Evolutionary conservation across 2,888 invertebrate species (phyloP), one percentile per base, ranked within the genome.

Genomic region (Pterobdella sp.): DNA sequence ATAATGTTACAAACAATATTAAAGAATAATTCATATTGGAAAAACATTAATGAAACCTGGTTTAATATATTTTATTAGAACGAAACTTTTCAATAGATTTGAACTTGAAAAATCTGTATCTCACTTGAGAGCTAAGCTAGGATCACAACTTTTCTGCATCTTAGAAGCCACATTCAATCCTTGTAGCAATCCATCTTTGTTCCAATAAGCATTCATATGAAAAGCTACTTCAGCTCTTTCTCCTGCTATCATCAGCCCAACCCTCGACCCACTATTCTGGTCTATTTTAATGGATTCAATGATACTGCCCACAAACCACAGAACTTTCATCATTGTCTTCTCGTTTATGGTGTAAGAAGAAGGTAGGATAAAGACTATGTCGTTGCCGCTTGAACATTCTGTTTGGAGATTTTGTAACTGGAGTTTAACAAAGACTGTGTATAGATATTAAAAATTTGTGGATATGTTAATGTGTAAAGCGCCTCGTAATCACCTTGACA

Each of bases 351-450:
- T 67, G 36, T 69, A 70, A 0, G 75, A 75, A 10, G 71, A 34
- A 65, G 75, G 74, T 14, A 75, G 56, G 1, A 68, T 70, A 32
- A 75, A 70, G 18, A 71, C 66, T 26, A 75, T 67, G 70, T 75
- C 75, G 2, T 36, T 70, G 1, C 72, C 72, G 26, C 37, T 31
- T 22, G 37, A n/a, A 60, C 75, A 75, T 26, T 56, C 75, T 75
- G 37, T 14, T 7, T 56, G 49, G 31, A 37, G 68, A n/a, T 49
- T 26, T 4, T 52, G 26, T 14, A 10, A 29, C 18, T 37, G 35
- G 31, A 32, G 52, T 34, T 73, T 31, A 32, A 31, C 52, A 26
- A 56, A 18, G 37, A 56, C 26, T n/a, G 14, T 56, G 34, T 18
- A 56, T 26, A 14, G 26, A 31, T 22, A 36, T 56, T 31, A 31